Conservation (phyloP, 2,888 invertebrate species). For the Polyploca ridens region DNA sequence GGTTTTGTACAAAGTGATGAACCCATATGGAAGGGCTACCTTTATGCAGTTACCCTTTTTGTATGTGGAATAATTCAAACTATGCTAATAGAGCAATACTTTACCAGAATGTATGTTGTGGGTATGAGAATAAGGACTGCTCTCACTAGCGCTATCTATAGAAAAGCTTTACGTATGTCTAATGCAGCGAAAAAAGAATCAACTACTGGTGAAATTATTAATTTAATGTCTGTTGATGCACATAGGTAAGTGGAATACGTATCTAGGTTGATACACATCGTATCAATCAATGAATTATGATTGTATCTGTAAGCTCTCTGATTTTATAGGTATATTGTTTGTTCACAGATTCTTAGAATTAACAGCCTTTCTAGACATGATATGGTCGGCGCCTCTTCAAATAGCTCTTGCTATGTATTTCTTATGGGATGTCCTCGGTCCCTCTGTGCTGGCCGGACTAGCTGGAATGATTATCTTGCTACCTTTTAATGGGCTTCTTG, state of each 20-base stretch:
- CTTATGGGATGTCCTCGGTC: slow-evolving; percentile 89
- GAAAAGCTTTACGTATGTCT: slow-evolving; percentile 90
- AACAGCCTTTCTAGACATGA: slow-evolving; percentile 90
- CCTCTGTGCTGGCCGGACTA: slow-evolving; percentile 94
- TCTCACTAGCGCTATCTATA: slow-evolving; percentile 91
- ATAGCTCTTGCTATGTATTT: slow-evolving; percentile 91
- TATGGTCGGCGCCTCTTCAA: slow-evolving; percentile 93
- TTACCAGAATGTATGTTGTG: slow-evolving; percentile 91
- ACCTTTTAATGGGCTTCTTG: slow-evolving; percentile 91
- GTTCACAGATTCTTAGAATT: slow-evolving; percentile 87
- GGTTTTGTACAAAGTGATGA: slow-evolving; percentile 84
- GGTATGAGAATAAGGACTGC: slow-evolving; percentile 93
- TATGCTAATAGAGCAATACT: slow-evolving; percentile 92
- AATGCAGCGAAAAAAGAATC: slow-evolving; percentile 89
- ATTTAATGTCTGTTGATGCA: slow-evolving; percentile 93
- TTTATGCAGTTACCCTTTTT: slow-evolving; percentile 90
- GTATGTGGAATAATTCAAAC: slow-evolving; percentile 89
- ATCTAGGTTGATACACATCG: not conserved
- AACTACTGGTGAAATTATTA: slow-evolving; percentile 93
- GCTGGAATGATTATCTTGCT: slow-evolving; percentile 94
- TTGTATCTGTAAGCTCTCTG: no score
- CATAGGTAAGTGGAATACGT: slow-evolving; percentile 74
- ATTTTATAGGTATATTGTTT: not conserved
- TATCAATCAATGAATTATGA: not conserved
- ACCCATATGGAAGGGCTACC: slow-evolving; percentile 91